Base-by-base conservation (phyloP, 2,113 vertebrate species). In the Heptranchias perlo region DNA sequence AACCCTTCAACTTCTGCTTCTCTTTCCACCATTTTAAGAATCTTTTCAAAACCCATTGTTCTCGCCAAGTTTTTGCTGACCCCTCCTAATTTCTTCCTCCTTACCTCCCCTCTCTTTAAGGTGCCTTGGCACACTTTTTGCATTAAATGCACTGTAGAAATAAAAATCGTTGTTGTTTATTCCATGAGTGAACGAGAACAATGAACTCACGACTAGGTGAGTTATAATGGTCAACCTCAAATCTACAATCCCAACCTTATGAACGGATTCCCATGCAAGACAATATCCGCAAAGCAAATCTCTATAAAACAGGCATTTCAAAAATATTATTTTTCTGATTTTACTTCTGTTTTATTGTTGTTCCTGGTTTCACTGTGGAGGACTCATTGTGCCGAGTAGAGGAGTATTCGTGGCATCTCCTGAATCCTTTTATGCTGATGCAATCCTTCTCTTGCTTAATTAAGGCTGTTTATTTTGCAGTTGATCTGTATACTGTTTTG, bases 401-500 rank as follows among this genome's bases (percentile, higher is more conserved):
- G 54, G 35, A 62, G 25, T 14, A 54, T 58, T 89, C 58, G 49
- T 52, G 28, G 18, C 58, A 64, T 64, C n/a, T 39, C 14, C 31
- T 58, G 61, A 93, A 93, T 64, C 58, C 58, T 39, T 93, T 93
- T 62, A 61, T 93, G 58, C n/a, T 64, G 13, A 62, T 39, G n/a
- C 14, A 61, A 14, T 58, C 54, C 87, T 92, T 92, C 54, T 10
- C 87, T 58, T n/a, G 61, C 49, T 16, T 10, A n/a, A 62, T 39
- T 62, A 62, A 64, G 6, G 35, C 21, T 23, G 31, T 62, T n/a
- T 62, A 62, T 93, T 93, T 54, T 64, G 89, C 35, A 23, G 58
- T 93, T 93, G 21, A n/a, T n/a, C n/a, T 93, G 39, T n/a, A 16
- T 93, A 92, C 54, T 92, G 54, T 92, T 92, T 39, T 64, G 54